Percentiles rank a stretch among this genome's conserved stretches.
These are phyloP conservation scores for Dromius quadrimaculatus DNA, from an alignment of 2,888 invertebrate species.

Conservation along the genomic window DNA sequence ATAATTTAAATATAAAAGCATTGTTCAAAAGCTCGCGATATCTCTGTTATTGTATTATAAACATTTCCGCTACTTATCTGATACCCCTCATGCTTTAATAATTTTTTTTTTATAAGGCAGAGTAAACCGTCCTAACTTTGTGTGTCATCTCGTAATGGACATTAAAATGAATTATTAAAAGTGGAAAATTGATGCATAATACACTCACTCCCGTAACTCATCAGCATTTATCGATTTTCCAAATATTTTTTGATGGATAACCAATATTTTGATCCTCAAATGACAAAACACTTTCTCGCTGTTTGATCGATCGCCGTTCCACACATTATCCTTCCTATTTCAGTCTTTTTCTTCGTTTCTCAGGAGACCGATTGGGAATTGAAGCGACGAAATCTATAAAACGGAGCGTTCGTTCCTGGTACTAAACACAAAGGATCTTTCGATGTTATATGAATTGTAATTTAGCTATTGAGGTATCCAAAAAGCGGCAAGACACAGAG, in stretches of 20 bases:
- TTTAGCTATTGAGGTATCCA: conserved; percentile 10
- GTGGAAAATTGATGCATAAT: too few species aligned
- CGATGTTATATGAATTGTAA: conserved; percentile 7
- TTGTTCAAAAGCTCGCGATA: too few species aligned
- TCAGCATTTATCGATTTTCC: neutral
- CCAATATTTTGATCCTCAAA: conserved; percentile 28
- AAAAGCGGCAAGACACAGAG: neutral
- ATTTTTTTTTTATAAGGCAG: too few species aligned
- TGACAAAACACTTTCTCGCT: conserved; percentile 39
- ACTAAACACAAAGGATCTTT: conserved; percentile 27
- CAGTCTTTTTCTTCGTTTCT: neutral
- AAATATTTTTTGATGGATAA: conserved; percentile 17
- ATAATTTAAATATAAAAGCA: too few species aligned
- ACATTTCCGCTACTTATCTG: too few species aligned
- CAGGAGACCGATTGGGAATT: conserved; percentile 34
- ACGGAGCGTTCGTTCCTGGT: conserved; percentile 43
- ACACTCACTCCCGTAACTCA: neutral
- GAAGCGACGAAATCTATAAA: conserved; percentile 42
- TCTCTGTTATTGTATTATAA: too few species aligned
- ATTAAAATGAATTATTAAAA: too few species aligned
- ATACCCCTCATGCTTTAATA: too few species aligned
- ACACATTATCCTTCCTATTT: conserved; percentile 4
- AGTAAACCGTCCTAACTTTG: too few species aligned
- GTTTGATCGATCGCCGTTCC: conserved; percentile 43
- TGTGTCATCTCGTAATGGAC: too few species aligned